Percentiles rank a stretch among this genome's conserved stretches.
Evolutionary conservation across 2,113 vertebrate genomes (phyloP).

Genomic region (Microtus richardsoni): DNA sequence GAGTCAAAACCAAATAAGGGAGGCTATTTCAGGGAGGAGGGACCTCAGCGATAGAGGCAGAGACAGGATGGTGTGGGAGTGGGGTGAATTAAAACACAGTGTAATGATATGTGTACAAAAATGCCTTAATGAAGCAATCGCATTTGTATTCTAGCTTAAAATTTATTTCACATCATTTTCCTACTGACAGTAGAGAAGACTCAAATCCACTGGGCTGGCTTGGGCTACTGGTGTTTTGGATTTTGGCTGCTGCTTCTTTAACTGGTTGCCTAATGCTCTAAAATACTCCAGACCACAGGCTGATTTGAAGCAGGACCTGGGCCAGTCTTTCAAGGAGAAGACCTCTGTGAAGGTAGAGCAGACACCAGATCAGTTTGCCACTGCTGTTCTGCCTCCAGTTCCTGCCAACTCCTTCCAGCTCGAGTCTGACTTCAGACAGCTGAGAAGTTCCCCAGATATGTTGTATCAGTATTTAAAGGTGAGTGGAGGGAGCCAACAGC

Average conservation of each 20-base stretch:
- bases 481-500: constrained; percentile 22
- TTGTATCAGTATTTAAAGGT: constrained; percentile 96
- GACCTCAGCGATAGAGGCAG: background rate
- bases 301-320: constrained; percentile 54
- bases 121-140: background rate
- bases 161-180: background rate
- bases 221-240: background rate
- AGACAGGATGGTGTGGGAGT: too few species aligned
- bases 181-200: background rate
- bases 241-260: constrained; percentile 25
- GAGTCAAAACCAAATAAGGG: background rate
- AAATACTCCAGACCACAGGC: constrained; percentile 74
- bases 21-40: background rate
- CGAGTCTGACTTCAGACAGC: constrained; percentile 94
- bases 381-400: constrained; percentile 85
- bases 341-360: constrained; percentile 68
- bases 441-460: constrained; percentile 88
- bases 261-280: constrained; percentile 49
- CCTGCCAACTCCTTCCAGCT: constrained; percentile 95
- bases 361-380: constrained; percentile 38
- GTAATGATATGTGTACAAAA: background rate
- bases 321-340: constrained; percentile 62
- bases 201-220: background rate
- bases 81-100: background rate
- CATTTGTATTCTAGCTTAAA: background rate